phyloP scores from a whole-genome alignment of 2,797 vertebrate genomes.

The Eulemur albifrons region DNA sequence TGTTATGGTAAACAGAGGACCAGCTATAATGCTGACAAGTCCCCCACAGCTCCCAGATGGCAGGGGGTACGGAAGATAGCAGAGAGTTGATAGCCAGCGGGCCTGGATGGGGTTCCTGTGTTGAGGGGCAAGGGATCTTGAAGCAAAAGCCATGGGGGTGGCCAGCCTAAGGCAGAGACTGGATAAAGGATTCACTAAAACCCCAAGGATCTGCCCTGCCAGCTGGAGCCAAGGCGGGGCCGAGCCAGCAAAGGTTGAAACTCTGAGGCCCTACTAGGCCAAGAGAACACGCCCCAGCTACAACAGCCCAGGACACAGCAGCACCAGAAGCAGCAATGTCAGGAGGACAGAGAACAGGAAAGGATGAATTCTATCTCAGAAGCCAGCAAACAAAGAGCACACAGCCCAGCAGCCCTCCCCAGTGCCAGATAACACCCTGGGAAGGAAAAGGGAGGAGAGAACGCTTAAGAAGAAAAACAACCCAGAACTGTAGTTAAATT shows the following conservation, averaged over 20 bases:
- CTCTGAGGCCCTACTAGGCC: neutral
- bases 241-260: neutral
- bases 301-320: neutral
- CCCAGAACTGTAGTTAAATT: neutral
- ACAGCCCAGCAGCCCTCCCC: no score
- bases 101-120: neutral
- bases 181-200: neutral
- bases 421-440: neutral
- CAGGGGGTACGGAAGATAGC: neutral
- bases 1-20: neutral
- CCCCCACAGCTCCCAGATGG: neutral
- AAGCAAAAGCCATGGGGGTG: neutral
- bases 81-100: neutral
- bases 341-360: neutral
- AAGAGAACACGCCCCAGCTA: neutral
- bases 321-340: neutral
- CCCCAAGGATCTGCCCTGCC: neutral
- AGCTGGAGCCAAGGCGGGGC: neutral
- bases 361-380: neutral
- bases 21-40: neutral
- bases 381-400: neutral
- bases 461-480: slow-evolving; percentile 13
- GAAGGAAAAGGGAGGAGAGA: neutral
- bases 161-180: neutral
- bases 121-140: neutral